A percentile compares a stretch with the other conserved stretches of the same genome.
Evolutionary conservation across 1,140 invertebrate species (phyloP).

Genomic region (Temnothorax longispinosus): DNA sequence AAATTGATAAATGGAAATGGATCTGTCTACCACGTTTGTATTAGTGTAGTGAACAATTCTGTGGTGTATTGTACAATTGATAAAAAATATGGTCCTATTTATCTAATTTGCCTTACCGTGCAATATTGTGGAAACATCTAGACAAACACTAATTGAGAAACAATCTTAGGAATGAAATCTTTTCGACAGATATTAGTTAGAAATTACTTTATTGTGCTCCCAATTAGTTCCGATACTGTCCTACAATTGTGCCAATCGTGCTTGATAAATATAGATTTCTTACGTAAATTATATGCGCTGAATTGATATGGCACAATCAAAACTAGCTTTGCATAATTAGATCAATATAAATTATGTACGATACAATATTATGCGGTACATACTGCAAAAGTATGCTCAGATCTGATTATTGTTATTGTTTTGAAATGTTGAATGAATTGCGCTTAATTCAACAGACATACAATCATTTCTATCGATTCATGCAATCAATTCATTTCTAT

Average conservation of each 20-base stretch:
- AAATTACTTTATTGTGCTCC: conserved; percentile 31
- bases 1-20: conserved; percentile 57
- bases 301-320: conserved; percentile 63
- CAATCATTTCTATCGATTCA: not conserved
- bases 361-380: conserved; percentile 18
- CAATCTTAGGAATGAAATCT: not conserved
- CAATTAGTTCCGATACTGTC: conserved; percentile 11
- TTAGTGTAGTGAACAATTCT: conserved; percentile 14
- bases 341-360: conserved; percentile 51
- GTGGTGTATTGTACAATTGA: conserved; percentile 18
- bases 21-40: conserved; percentile 41
- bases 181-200: conserved; percentile 1
- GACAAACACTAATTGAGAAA: not conserved
- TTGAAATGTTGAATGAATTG: not conserved
- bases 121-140: not conserved
- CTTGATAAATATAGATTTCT: conserved; percentile 12
- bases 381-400: conserved; percentile 10
- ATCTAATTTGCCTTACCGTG: conserved; percentile 19
- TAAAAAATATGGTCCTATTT: conserved; percentile 11
- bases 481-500: not conserved
- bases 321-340: conserved; percentile 52
- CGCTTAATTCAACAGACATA: not conserved
- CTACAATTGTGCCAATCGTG: conserved; percentile 66
- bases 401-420: conserved; percentile 2
- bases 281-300: conserved; percentile 23